Base-by-base conservation (phyloP, 1,140 invertebrate genomes). In the Brachionus angularis region DNA sequence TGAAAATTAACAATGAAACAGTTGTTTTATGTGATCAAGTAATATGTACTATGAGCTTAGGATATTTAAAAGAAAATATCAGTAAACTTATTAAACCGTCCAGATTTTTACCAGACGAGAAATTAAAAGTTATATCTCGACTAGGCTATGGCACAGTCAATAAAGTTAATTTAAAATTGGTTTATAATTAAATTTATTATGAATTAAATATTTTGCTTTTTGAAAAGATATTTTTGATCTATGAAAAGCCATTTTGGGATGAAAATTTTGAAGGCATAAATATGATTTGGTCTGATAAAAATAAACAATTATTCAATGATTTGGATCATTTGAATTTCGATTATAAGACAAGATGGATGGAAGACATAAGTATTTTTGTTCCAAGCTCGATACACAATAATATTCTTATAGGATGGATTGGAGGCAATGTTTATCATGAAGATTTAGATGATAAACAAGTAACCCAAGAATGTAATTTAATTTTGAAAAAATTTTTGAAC, bases 141-240 rank as follows among this genome's bases (percentile, higher is more conserved):
- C 27, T 70, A 16, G 67, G 67, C 2, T 70, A 52, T 70, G 67
- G 67, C 3, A 70, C 67, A 14, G 42, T 70, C 16, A 70, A 70
- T 31, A 70, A 70, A 42, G n/a, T n/a, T n/a, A n/a, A n/a, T n/a
- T n/a, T n/a, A n/a, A n/a, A n/a, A n/a, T n/a, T n/a, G n/a, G n/a
- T n/a, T n/a, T n/a, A n/a, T n/a, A n/a, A n/a, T n/a, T n/a, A n/a
- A n/a, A n/a, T n/a, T n/a, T n/a, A n/a, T n/a, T n/a, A n/a, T n/a
- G n/a, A n/a, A n/a, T n/a, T n/a, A n/a, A n/a, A n/a, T n/a, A n/a
- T n/a, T n/a, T n/a, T n/a, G n/a, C n/a, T n/a, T n/a, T n/a, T n/a
- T n/a, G n/a, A n/a, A n/a, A n/a, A n/a, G 47, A 70, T 70, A 29
- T 27, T 50, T 29, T 50, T 70, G 14, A 18, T 53, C 18, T 70